These are phyloP conservation scores for Quadroppia sp. DNA, from an alignment of 2,888 invertebrate genomes.

Conservation along the genomic window DNA sequence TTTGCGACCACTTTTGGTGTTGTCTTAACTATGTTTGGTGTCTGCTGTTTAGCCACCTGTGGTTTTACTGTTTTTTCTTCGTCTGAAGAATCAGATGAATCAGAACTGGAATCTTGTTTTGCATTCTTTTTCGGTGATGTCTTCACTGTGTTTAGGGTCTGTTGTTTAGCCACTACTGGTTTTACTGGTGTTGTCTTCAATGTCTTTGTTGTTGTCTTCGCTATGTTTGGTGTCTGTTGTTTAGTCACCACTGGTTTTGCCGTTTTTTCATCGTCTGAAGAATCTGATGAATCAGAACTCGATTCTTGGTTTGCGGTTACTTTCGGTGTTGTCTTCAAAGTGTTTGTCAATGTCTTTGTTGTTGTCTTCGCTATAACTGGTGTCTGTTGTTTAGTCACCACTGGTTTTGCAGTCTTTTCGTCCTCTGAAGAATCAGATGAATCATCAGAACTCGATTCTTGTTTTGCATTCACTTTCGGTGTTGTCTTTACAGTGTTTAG, in stretches of 20 bases:
- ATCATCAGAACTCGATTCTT: slow-evolving; percentile 44
- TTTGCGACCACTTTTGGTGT: background rate
- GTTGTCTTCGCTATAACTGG: slow-evolving; percentile 38
- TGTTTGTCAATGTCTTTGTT: too few species aligned
- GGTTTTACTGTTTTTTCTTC: background rate
- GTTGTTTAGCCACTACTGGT: background rate
- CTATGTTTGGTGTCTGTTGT: background rate
- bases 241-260: slow-evolving; percentile 10
- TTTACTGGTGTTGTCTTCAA: background rate
- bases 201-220: slow-evolving; percentile 45
- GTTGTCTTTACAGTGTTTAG: slow-evolving; percentile 27
- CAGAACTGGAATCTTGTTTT: slow-evolving; percentile 43
- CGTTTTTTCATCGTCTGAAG: slow-evolving; percentile 49
- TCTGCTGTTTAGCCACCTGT: background rate
- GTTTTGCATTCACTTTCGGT: background rate
- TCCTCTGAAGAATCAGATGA: background rate
- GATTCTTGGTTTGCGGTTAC: background rate
- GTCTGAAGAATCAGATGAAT: slow-evolving; percentile 43
- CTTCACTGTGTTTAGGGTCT: background rate
- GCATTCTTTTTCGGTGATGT: background rate
- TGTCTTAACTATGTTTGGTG: slow-evolving; percentile 6
- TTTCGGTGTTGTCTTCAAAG: slow-evolving; percentile 13
- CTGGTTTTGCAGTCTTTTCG: background rate
- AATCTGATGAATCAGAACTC: slow-evolving; percentile 44
- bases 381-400: background rate